phyloP scores from a whole-genome alignment of 2,888 invertebrate genomes.

The Slavum lentiscoides region DNA sequence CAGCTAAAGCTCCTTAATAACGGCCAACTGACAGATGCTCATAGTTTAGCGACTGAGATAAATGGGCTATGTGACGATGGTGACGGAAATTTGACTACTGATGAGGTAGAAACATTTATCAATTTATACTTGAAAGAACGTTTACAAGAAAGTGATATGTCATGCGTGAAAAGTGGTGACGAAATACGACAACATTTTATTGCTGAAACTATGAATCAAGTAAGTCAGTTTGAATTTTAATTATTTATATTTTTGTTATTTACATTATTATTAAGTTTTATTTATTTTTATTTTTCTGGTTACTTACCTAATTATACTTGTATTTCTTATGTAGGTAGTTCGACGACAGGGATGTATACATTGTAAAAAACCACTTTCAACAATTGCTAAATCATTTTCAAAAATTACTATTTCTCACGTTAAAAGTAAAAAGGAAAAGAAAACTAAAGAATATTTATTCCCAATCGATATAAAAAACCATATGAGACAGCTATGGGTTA shows the following conservation, averaged over 20 bases:
- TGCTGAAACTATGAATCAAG: slow-evolving; percentile 30
- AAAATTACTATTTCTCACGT: slow-evolving; percentile 57
- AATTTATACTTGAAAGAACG: slow-evolving; percentile 33
- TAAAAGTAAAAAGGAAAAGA: slow-evolving; percentile 57
- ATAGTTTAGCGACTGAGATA: slow-evolving; percentile 68
- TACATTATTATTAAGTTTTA: background rate
- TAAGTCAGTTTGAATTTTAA: slow-evolving; percentile 9
- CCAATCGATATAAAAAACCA: slow-evolving; percentile 70
- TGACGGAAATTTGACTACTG: slow-evolving; percentile 3
- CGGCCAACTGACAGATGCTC: slow-evolving; percentile 74
- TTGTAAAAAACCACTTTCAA: slow-evolving; percentile 28
- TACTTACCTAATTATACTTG: background rate
- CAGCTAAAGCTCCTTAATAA: slow-evolving; percentile 74
- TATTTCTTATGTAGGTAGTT: slow-evolving; percentile 18
- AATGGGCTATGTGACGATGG: slow-evolving; percentile 58
- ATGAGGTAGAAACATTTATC: slow-evolving; percentile 29
- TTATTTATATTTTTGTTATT: background rate
- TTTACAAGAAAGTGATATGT: background rate
- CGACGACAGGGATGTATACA: slow-evolving; percentile 5
- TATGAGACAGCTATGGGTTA: slow-evolving; percentile 72
- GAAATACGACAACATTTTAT: slow-evolving; percentile 36
- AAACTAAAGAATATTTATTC: slow-evolving; percentile 63
- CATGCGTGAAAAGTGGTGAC: slow-evolving; percentile 32
- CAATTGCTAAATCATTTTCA: slow-evolving; percentile 43
- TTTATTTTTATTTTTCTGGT: background rate